A percentile compares a stretch with the other conserved stretches of the same genome.
These are phyloP conservation scores for human DNA, from an alignment of 2,113 vertebrate species.

Conservation along the genomic window DNA sequence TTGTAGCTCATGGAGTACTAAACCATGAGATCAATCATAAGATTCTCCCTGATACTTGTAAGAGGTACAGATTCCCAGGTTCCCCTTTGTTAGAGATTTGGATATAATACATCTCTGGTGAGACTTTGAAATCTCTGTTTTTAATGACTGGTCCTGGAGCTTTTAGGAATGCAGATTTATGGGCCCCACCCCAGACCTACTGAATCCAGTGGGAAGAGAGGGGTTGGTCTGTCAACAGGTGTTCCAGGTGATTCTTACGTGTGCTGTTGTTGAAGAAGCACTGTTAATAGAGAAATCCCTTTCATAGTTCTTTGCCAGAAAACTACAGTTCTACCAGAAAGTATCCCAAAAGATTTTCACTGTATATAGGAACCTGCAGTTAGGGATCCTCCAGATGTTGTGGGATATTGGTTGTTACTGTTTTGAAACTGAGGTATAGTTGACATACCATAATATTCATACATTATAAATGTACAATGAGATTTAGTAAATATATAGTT, in stretches of 20 bases:
- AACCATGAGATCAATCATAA: neutral
- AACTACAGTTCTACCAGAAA: neutral
- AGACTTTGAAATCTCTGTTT: neutral
- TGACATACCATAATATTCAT: neutral
- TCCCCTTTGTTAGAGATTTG: neutral
- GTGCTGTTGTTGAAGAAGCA: neutral
- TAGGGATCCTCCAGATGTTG: neutral
- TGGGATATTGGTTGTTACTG: neutral
- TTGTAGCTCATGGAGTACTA: neutral
- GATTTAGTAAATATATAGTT: slow-evolving; percentile 3
- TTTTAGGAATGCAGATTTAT: neutral
- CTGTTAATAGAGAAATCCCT: neutral
- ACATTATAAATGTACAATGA: neutral
- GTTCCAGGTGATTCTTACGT: neutral
- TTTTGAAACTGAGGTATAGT: neutral
- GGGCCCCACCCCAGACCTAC: neutral
- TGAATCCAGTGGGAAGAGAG: neutral
- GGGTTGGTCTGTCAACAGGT: neutral
- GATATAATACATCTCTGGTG: neutral
- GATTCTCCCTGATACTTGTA: neutral
- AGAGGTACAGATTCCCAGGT: neutral
- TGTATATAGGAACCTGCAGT: neutral
- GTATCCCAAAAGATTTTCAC: neutral
- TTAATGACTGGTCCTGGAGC: neutral
- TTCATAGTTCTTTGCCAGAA: neutral